Conservation (phyloP, 1,140 invertebrate species). For the Neodiprion fabricii region DNA sequence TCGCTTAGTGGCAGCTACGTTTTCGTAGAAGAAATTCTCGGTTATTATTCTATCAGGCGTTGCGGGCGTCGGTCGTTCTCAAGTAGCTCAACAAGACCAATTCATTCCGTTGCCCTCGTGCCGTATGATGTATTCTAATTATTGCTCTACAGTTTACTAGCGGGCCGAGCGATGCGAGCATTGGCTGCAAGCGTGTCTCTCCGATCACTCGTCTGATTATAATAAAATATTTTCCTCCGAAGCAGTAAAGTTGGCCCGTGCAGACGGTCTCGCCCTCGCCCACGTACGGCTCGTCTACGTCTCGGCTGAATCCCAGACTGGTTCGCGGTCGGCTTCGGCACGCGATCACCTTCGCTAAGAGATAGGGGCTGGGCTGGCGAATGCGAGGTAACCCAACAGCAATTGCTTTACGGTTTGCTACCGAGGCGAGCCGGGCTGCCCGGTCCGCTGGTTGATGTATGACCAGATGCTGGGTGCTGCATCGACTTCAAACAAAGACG, state of each 20-base stretch:
- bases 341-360: neutral
- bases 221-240: neutral
- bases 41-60: too few species aligned
- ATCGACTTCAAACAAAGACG: conserved; percentile 3
- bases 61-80: too few species aligned
- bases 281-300: neutral
- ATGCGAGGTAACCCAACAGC: neutral
- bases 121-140: too few species aligned
- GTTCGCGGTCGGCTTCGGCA: neutral
- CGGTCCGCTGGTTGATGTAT: neutral
- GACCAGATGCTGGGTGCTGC: neutral
- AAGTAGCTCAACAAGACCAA: too few species aligned
- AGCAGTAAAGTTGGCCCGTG: neutral
- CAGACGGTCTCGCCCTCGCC: neutral
- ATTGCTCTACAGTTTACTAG: too few species aligned
- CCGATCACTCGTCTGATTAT: too few species aligned
- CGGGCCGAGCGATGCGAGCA: too few species aligned
- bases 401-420: conserved; percentile 7
- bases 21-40: too few species aligned
- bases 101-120: too few species aligned
- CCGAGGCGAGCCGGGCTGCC: neutral
- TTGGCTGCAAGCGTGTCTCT: too few species aligned
- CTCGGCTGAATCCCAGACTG: neutral
- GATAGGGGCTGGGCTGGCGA: neutral
- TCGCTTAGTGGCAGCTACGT: too few species aligned